Evolutionary conservation across 2,113 vertebrate genomes (phyloP).

Genomic region (Vimba vimba): DNA sequence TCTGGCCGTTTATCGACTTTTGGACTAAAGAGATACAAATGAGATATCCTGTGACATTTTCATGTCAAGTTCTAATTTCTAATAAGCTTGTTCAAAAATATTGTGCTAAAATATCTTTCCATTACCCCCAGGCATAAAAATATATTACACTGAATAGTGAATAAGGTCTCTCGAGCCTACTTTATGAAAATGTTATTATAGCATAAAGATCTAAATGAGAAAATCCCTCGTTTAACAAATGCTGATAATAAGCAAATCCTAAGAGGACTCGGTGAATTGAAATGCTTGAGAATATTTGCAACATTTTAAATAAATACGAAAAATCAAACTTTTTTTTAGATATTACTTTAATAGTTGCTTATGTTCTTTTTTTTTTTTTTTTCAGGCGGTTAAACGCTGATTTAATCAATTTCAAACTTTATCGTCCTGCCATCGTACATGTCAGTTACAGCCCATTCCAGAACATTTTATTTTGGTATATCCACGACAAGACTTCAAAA

Average conservation of each 20-base stretch:
- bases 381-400: constrained; percentile 17
- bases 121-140: neutral
- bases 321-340: constrained; percentile 8
- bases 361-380: neutral
- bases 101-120: neutral
- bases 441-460: constrained; percentile 26
- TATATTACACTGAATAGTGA: neutral
- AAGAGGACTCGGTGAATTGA: neutral
- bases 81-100: neutral
- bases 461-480: constrained; percentile 21
- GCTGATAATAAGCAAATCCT: neutral
- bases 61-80: neutral
- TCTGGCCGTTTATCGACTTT: neutral
- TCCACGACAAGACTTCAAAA: constrained; percentile 38
- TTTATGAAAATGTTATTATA: neutral
- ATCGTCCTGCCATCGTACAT: constrained; percentile 36
- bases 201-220: neutral
- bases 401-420: constrained; percentile 27
- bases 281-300: neutral
- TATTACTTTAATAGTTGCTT: constrained; percentile 39
- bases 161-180: neutral
- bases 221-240: neutral
- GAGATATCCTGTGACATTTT: neutral
- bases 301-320: constrained; percentile 22
- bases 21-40: neutral